These are phyloP conservation scores for Cheilosia variabilis DNA, from an alignment of 2,888 invertebrate genomes.

Conservation along the genomic window DNA sequence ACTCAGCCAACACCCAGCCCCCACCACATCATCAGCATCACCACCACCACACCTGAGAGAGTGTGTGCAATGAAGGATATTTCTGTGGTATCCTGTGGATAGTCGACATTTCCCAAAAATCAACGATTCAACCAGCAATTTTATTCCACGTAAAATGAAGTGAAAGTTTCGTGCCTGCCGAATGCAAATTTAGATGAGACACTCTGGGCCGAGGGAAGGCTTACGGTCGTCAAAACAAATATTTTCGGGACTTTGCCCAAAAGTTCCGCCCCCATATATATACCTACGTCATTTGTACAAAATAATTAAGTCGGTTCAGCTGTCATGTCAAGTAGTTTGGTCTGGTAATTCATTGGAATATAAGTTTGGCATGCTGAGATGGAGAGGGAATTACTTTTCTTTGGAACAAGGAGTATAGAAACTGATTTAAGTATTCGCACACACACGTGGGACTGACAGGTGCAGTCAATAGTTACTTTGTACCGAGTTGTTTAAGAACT, in stretches of 20 bases:
- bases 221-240: slow-evolving; percentile 61
- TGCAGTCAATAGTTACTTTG: too few relatives aligned
- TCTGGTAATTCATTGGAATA: not conserved
- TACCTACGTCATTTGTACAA: not conserved
- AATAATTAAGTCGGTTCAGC: slow-evolving; percentile 64
- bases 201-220: slow-evolving; percentile 26
- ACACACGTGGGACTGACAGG: too few relatives aligned
- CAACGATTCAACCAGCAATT: slow-evolving; percentile 60
- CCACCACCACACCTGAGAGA: slow-evolving; percentile 35
- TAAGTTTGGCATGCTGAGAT: not conserved
- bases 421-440: too few relatives aligned
- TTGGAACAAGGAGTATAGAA: too few relatives aligned
- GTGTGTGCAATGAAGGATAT: slow-evolving; percentile 55
- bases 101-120: slow-evolving; percentile 54
- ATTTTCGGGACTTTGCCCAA: slow-evolving; percentile 35
- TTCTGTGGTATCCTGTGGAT: slow-evolving; percentile 61
- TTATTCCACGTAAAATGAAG: slow-evolving; percentile 59
- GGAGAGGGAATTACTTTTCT: too few relatives aligned
- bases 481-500: too few relatives aligned
- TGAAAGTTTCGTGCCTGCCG: slow-evolving; percentile 56
- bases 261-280: not conserved
- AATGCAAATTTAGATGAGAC: slow-evolving; percentile 56
- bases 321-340: slow-evolving; percentile 58
- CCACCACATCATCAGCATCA: not conserved
- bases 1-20: not conserved